Evolutionary conservation across 2,113 vertebrate species (phyloP).

Genomic region (Channa maculata): DNA sequence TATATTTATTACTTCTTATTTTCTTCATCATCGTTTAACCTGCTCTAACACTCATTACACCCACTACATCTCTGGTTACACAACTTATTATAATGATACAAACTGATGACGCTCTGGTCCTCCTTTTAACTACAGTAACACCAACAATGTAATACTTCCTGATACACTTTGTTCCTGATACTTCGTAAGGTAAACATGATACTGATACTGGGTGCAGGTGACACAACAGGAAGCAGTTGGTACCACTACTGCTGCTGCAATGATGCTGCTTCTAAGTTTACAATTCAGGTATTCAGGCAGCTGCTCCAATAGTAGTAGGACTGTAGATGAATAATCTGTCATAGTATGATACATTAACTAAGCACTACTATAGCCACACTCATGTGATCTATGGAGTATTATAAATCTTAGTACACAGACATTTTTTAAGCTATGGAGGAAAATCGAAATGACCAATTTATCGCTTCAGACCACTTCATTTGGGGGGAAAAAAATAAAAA

Average conservation of each 20-base stretch:
- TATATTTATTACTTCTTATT: neutral
- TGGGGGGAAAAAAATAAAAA: too few relatives aligned
- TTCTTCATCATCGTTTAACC: neutral
- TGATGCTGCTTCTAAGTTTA: neutral
- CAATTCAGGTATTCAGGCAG: neutral
- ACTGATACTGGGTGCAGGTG: constrained; percentile 14
- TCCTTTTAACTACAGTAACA: constrained; percentile 18
- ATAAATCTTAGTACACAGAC: too few relatives aligned
- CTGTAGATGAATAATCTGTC: neutral
- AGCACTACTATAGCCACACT: too few relatives aligned
- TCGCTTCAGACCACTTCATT: too few relatives aligned
- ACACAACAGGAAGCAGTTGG: constrained; percentile 20
- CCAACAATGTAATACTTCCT: constrained; percentile 46
- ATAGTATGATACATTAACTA: neutral
- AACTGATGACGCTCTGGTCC: neutral
- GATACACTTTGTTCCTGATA: neutral
- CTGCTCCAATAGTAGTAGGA: neutral
- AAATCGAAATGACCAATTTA: too few relatives aligned
- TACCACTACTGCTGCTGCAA: neutral
- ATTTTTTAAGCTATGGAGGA: too few relatives aligned
- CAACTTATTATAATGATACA: neutral
- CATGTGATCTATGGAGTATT: too few relatives aligned
- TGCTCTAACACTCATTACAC: neutral
- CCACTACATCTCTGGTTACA: neutral
- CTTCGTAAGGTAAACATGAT: constrained; percentile 53